These are phyloP conservation scores for Argyrosomus regius DNA, from an alignment of 2,797 vertebrate genomes.

Conservation along the genomic window DNA sequence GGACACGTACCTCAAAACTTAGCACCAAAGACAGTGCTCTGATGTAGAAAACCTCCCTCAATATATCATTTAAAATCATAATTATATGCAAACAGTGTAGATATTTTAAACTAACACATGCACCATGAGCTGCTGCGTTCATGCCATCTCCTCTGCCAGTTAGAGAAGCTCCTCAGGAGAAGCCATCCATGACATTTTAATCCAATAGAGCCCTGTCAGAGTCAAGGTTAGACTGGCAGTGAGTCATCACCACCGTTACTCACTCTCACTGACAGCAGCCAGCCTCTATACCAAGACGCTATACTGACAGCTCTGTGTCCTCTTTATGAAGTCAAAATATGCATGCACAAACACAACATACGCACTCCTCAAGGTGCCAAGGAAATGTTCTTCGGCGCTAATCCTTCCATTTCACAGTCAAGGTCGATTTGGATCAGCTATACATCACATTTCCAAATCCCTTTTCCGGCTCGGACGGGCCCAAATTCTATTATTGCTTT, in stretches of 20 bases:
- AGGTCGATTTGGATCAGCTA: slow-evolving; percentile 68
- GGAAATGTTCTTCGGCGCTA: slow-evolving; percentile 65
- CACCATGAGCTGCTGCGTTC: slow-evolving; percentile 2
- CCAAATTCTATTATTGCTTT: slow-evolving; percentile 63
- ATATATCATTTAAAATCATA: background rate
- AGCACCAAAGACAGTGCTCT: background rate
- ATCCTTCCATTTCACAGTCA: slow-evolving; percentile 73
- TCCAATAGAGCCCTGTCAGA: slow-evolving; percentile 52
- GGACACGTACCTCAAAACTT: background rate
- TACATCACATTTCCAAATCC: slow-evolving; percentile 57
- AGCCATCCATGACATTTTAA: slow-evolving; percentile 59
- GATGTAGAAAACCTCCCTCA: background rate
- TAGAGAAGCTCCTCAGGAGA: slow-evolving; percentile 45
- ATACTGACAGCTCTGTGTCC: slow-evolving; percentile 38
- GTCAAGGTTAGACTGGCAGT: slow-evolving; percentile 61
- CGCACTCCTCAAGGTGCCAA: slow-evolving; percentile 44
- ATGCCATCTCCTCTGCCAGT: slow-evolving; percentile 6
- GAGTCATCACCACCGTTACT: slow-evolving; percentile 54
- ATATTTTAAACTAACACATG: background rate
- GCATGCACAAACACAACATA: slow-evolving; percentile 39
- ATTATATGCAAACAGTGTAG: slow-evolving; percentile 8
- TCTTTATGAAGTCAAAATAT: slow-evolving; percentile 50
- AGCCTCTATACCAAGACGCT: slow-evolving; percentile 31
- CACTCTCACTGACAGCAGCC: slow-evolving; percentile 44
- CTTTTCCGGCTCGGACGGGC: slow-evolving; percentile 22